Evolutionary conservation across 2,113 vertebrate species (phyloP).

Genomic region (Lepisosteus oculatus): DNA sequence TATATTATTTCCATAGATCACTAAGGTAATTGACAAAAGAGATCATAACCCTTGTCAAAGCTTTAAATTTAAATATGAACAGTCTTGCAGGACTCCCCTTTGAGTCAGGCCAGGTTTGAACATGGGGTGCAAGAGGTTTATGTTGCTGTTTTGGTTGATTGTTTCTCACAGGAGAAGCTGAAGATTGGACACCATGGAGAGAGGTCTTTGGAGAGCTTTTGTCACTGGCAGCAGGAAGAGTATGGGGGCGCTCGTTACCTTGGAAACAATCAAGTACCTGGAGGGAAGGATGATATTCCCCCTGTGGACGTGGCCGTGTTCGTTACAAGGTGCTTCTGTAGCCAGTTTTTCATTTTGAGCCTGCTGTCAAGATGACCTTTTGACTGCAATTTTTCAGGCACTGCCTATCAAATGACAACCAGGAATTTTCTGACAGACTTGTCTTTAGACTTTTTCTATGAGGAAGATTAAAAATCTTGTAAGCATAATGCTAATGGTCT

Average conservation of each 20-base stretch:
- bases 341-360: not conserved
- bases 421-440: not conserved
- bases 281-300: constrained; percentile 76
- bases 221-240: constrained; percentile 93
- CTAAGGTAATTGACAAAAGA: too few relatives aligned
- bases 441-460: too few relatives aligned
- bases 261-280: constrained; percentile 86
- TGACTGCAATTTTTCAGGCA: not conserved
- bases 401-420: not conserved
- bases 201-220: constrained; percentile 91
- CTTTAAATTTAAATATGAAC: not conserved
- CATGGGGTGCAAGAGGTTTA: too few relatives aligned
- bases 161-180: constrained; percentile 70
- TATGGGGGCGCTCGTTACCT: constrained; percentile 79
- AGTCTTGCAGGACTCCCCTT: constrained; percentile 6
- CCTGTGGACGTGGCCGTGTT: constrained; percentile 89
- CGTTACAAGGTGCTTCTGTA: constrained; percentile 82
- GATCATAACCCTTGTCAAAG: too few relatives aligned
- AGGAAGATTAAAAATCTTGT: too few relatives aligned
- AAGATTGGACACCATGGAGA: constrained; percentile 91
- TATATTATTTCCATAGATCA: too few relatives aligned
- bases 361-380: constrained; percentile 2
- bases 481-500: constrained; percentile 11
- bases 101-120: not conserved
- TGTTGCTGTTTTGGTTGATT: not conserved